phyloP scores from a whole-genome alignment of 1,140 invertebrate species.

The Drosophila grimshawi region DNA sequence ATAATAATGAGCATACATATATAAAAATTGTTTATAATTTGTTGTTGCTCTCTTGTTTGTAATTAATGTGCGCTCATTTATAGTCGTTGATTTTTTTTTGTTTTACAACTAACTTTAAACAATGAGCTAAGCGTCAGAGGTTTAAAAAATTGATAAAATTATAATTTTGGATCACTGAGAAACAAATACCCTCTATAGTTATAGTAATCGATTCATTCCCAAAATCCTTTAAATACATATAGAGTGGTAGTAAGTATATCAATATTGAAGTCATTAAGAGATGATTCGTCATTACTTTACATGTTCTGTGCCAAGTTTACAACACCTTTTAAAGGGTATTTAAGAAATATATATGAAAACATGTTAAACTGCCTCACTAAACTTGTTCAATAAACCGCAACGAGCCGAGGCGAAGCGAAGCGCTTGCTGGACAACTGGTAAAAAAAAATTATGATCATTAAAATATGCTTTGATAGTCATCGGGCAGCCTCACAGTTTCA shows the following conservation, averaged over 20 bases:
- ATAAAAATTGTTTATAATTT: constrained; percentile 41
- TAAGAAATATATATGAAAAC: constrained; percentile 20
- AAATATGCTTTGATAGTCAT: constrained; percentile 66
- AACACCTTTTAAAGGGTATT: not conserved
- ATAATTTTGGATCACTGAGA: no score
- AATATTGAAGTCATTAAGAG: no score
- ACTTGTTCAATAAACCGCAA: constrained; percentile 53
- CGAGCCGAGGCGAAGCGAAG: constrained; percentile 39
- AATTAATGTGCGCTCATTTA: constrained; percentile 74
- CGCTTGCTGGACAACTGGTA: constrained; percentile 19
- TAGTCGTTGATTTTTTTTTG: constrained; percentile 46
- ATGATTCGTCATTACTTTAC: no score
- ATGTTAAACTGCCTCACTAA: constrained; percentile 39
- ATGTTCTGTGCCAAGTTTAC: not conserved
- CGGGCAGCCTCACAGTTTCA: constrained; percentile 26
- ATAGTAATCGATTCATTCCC: no score
- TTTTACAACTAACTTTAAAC: constrained; percentile 58
- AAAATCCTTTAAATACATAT: not conserved
- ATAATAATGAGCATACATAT: constrained; percentile 39
- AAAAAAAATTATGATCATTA: constrained; percentile 59
- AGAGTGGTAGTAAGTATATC: no score
- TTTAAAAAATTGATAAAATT: not conserved
- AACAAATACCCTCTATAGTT: constrained; percentile 1
- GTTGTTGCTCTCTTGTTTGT: constrained; percentile 46
- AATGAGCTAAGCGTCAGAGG: constrained; percentile 37